These are phyloP conservation scores for Microtus oregoni DNA, from an alignment of 2,113 vertebrate genomes.

Conservation along the genomic window DNA sequence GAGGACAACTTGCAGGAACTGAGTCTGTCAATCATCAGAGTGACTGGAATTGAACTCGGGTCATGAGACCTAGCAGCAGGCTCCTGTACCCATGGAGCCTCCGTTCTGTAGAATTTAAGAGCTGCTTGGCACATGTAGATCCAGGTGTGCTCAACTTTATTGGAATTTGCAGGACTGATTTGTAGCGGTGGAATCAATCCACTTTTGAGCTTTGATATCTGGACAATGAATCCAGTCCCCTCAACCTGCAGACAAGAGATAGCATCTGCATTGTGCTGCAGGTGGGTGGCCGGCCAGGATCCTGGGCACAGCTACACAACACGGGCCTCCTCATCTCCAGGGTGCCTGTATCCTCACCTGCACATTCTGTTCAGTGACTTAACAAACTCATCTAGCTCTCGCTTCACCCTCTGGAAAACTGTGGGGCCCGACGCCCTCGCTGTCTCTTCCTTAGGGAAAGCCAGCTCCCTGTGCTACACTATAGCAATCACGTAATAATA, in stretches of 20 bases:
- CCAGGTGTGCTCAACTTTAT: not conserved
- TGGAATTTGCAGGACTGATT: not conserved
- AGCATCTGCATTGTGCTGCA: too few relatives aligned
- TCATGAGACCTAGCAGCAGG: not conserved
- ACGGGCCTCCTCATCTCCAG: too few relatives aligned
- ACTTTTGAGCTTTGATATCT: not conserved
- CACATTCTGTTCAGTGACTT: too few relatives aligned
- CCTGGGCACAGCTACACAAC: not conserved
- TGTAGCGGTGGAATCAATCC: not conserved
- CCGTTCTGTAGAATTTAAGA: not conserved
- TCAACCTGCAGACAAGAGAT: not conserved
- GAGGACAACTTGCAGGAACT: not conserved
- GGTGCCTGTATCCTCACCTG: too few relatives aligned
- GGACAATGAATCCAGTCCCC: not conserved
- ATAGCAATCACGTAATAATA: slow-evolving; percentile 8
- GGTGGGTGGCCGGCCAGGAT: not conserved
- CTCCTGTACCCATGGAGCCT: not conserved
- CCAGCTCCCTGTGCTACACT: not conserved
- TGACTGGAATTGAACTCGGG: not conserved
- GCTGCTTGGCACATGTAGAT: not conserved
- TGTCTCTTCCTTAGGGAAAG: slow-evolving; percentile 28
- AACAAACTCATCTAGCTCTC: not conserved
- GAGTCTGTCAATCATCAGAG: not conserved
- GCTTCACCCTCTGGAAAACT: not conserved
- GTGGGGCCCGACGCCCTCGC: not conserved